Evolutionary conservation across 2,888 invertebrate species (phyloP).

Genomic region (Hypena proboscidalis): DNA sequence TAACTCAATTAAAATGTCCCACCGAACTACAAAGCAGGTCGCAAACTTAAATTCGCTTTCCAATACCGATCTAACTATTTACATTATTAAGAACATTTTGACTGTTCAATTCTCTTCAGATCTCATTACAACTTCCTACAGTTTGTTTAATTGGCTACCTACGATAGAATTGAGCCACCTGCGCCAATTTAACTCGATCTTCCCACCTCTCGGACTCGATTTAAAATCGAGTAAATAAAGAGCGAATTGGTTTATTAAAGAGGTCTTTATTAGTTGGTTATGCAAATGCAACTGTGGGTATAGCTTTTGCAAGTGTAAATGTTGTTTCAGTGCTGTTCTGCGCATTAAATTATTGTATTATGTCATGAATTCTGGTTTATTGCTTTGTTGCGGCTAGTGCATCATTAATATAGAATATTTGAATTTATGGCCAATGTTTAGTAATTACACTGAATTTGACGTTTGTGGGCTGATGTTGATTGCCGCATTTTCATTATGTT

Average conservation of each 20-base stretch:
- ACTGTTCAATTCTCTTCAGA: conserved; percentile 56
- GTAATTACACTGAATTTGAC: conserved; percentile 6
- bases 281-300: conserved; percentile 51
- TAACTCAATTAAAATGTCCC: conserved; percentile 17
- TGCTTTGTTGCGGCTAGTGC: conserved; percentile 24
- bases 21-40: conserved; percentile 13
- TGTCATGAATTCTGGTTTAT: conserved; percentile 36
- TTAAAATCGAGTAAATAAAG: conserved; percentile 11
- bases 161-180: conserved; percentile 42
- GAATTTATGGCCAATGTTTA: not conserved
- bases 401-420: conserved; percentile 17
- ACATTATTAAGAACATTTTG: conserved; percentile 48
- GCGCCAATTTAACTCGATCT: conserved; percentile 43
- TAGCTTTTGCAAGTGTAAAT: conserved; percentile 45
- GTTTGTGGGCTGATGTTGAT: not conserved
- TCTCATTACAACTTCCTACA: conserved; percentile 59
- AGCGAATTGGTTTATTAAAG: conserved; percentile 15
- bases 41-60: conserved; percentile 27
- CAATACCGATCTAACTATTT: conserved; percentile 41
- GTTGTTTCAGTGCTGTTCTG: conserved; percentile 50
- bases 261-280: conserved; percentile 43
- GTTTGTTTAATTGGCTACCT: conserved; percentile 61
- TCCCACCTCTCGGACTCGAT: conserved; percentile 5
- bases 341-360: conserved; percentile 48
- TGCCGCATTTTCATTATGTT: too few relatives aligned